These are phyloP conservation scores for Cydia fagiglandana DNA, from an alignment of 1,140 invertebrate genomes.

Conservation along the genomic window DNA sequence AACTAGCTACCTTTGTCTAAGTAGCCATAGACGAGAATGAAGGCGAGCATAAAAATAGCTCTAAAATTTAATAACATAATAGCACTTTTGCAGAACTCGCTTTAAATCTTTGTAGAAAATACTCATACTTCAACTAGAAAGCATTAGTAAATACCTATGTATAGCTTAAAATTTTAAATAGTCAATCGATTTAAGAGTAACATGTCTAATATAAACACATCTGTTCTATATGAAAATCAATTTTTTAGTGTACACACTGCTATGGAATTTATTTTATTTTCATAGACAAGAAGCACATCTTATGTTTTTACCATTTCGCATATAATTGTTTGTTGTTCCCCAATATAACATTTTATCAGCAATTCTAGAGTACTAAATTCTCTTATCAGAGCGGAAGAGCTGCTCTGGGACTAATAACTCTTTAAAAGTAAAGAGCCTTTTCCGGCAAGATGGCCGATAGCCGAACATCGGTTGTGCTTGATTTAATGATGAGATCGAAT, in stretches of 20 bases:
- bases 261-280: no score
- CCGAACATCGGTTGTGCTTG: slow-evolving; percentile 58
- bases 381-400: slow-evolving; percentile 53
- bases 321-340: not conserved
- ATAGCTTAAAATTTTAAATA: no score
- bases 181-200: not conserved
- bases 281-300: not conserved
- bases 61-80: no score
- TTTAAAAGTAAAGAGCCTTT: slow-evolving; percentile 68
- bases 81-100: no score
- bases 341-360: slow-evolving; percentile 19
- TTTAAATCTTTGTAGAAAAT: no score
- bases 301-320: not conserved
- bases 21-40: no score
- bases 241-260: no score
- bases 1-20: not conserved
- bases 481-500: slow-evolving; percentile 55
- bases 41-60: no score
- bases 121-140: no score
- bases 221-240: no score
- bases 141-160: no score
- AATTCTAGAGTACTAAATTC: slow-evolving; percentile 37
- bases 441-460: slow-evolving; percentile 56
- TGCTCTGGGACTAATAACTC: slow-evolving; percentile 70
- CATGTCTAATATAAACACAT: no score